A percentile compares a stretch with the other conserved stretches of the same genome.
These are phyloP conservation scores for Bufotes viridis DNA, from an alignment of 2,797 vertebrate genomes.

Conservation along the genomic window DNA sequence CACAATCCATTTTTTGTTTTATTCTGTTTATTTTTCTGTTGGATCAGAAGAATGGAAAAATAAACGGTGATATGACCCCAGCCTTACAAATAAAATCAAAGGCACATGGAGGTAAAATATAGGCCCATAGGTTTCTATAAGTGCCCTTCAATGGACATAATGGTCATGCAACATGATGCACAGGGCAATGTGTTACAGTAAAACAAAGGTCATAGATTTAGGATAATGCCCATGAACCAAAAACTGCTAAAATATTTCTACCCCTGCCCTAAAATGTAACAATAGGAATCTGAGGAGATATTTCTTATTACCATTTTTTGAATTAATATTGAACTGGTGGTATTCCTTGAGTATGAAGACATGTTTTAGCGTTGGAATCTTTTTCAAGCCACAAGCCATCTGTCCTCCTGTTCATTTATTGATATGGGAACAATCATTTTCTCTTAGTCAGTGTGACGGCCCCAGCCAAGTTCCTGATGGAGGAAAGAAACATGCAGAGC, in stretches of 20 bases:
- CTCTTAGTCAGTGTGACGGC: constrained; percentile 18
- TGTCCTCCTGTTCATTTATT: constrained; percentile 43
- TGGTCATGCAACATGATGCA: no score
- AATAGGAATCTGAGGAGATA: not conserved
- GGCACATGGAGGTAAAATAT: no score
- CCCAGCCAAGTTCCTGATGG: constrained; percentile 18
- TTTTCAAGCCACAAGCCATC: constrained; percentile 38
- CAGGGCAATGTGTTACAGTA: no score
- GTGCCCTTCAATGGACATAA: no score
- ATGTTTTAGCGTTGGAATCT: not conserved
- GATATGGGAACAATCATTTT: constrained; percentile 34
- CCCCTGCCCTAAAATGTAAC: no score
- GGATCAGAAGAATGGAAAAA: no score
- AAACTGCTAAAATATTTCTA: no score
- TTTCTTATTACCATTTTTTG: not conserved
- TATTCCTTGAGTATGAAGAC: not conserved
- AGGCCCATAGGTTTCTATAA: no score
- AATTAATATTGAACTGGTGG: not conserved
- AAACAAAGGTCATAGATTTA: no score
- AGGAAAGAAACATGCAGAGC: not conserved
- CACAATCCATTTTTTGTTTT: not conserved
- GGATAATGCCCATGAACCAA: no score
- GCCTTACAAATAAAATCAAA: not conserved
- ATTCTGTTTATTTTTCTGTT: no score
- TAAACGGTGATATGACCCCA: no score